phyloP scores from a whole-genome alignment of 2,888 invertebrate species.

The Dendrolimus pini region DNA sequence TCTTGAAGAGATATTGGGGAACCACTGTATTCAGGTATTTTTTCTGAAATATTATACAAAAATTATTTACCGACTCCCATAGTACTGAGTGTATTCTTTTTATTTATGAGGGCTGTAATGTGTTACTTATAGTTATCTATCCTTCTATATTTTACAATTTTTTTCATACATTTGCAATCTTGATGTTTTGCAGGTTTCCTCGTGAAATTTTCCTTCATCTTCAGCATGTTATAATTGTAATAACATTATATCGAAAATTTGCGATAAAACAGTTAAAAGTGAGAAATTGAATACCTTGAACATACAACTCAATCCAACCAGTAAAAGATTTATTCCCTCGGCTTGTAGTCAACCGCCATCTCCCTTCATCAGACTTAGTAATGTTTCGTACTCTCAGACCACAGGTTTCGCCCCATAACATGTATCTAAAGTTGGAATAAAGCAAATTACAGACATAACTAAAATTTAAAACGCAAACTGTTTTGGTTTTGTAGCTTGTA shows the following conservation, averaged over 20 bases:
- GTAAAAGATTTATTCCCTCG: conserved; percentile 32
- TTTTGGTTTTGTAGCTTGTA: too few species aligned
- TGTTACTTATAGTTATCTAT: too few species aligned
- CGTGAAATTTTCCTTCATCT: too few species aligned
- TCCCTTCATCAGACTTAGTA: conserved; percentile 40
- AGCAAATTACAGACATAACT: too few species aligned
- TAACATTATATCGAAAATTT: too few species aligned
- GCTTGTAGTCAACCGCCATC: conserved; percentile 59
- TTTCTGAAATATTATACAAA: conserved; percentile 11
- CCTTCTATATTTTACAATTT: too few species aligned
- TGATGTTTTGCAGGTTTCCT: too few species aligned
- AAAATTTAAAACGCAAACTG: too few species aligned
- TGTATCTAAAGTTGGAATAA: conserved; percentile 27
- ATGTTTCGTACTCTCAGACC: conserved; percentile 54
- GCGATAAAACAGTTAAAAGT: too few species aligned
- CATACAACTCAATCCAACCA: conserved; percentile 53
- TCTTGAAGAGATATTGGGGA: conserved; percentile 43
- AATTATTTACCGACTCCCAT: neutral
- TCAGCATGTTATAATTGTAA: too few species aligned
- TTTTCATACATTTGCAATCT: too few species aligned
- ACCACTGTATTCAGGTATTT: conserved; percentile 21
- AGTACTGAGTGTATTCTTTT: neutral
- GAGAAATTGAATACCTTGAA: conserved; percentile 34
- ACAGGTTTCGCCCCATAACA: conserved; percentile 51
- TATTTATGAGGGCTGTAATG: neutral